phyloP scores from a whole-genome alignment of 37 sponge, comb jelly and placozoan species.

The Corticium candelabrum region DNA sequence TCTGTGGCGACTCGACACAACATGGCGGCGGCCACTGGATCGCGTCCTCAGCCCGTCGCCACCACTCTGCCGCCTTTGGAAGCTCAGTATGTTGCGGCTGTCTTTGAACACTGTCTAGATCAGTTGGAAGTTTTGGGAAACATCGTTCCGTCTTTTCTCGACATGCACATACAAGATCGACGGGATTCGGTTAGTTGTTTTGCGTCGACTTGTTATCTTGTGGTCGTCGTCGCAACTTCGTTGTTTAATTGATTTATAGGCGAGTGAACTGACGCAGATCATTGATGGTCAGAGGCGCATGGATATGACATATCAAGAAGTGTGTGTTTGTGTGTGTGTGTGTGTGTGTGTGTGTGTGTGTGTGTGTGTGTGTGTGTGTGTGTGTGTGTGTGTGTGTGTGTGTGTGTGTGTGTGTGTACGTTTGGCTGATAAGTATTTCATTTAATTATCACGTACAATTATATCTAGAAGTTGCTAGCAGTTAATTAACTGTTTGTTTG shows the following conservation, averaged over 20 bases:
- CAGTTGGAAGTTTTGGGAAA: not conserved
- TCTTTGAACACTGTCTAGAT: not conserved
- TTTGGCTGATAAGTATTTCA: too few species aligned
- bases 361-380: not conserved
- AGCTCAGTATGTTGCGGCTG: not conserved
- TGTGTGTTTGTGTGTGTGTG: too few species aligned
- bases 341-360: too few species aligned
- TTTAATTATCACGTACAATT: too few species aligned
- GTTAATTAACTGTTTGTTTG: too few species aligned
- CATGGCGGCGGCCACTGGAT: not conserved
- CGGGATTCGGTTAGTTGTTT: not conserved
- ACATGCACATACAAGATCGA: not conserved
- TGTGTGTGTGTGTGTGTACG: too few species aligned
- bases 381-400: not conserved
- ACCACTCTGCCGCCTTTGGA: not conserved
- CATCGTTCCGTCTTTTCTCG: too few species aligned
- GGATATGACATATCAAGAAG: not conserved
- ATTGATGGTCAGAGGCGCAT: not conserved
- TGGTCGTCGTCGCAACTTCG: not conserved
- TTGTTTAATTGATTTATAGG: not conserved
- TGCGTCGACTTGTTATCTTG: too few species aligned
- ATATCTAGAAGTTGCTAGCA: too few species aligned
- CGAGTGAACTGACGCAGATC: not conserved
- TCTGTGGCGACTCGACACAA: too few species aligned
- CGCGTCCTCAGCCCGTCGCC: not conserved